Percentiles rank a stretch among this genome's conserved stretches.
phyloP scores from a whole-genome alignment of 2,797 vertebrate genomes.

The Spondyliosoma cantharus region DNA sequence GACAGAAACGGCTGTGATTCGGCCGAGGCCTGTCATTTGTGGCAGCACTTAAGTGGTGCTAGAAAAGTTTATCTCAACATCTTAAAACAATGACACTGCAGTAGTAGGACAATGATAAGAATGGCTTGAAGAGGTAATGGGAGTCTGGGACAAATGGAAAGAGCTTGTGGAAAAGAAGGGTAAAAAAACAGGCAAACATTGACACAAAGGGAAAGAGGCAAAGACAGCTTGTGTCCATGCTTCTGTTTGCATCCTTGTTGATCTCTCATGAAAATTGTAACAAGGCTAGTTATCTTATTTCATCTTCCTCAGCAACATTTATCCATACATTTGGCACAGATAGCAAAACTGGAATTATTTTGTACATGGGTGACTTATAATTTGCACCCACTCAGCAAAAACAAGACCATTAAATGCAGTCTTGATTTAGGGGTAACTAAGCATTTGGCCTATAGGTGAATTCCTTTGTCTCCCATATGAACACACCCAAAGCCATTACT shows the following conservation, averaged over 20 bases:
- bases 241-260: not conserved
- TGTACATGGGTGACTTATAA: not conserved
- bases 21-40: not conserved
- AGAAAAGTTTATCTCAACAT: not conserved
- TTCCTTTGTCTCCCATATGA: slow-evolving; percentile 41
- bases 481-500: slow-evolving; percentile 40
- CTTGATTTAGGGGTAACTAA: slow-evolving; percentile 11
- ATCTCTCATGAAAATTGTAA: not conserved
- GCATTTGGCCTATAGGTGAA: slow-evolving; percentile 30
- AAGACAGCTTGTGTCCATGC: not conserved
- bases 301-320: not conserved
- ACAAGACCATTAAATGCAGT: not conserved
- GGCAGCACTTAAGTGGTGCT: not conserved
- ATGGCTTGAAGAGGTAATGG: not conserved
- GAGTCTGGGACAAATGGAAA: slow-evolving; percentile 8
- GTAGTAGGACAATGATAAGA: not conserved
- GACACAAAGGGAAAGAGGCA: not conserved
- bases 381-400: not conserved
- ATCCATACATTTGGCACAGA: not conserved
- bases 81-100: not conserved
- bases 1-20: not conserved
- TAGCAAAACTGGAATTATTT: not conserved
- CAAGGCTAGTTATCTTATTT: not conserved
- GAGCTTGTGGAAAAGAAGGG: not conserved
- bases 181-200: not conserved